Base-by-base conservation (phyloP, 2,888 invertebrate genomes). In the Pteria penguin region DNA sequence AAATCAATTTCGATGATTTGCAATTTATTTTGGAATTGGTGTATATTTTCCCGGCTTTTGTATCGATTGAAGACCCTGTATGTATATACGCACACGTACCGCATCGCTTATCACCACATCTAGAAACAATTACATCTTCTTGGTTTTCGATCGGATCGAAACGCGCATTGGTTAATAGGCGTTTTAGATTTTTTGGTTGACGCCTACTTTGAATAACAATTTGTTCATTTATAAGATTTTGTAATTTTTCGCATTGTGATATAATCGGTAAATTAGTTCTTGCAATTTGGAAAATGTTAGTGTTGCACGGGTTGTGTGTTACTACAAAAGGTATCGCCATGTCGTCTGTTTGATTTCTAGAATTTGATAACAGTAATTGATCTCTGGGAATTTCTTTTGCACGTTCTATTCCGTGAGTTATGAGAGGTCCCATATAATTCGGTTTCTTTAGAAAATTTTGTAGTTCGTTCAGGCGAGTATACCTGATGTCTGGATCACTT, bases 331-430 rank as follows among this genome's bases (percentile, higher is more conserved):
- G 45, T 5, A 36, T 36, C 14, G 14, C 14, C 8, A 11, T 14
- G 5, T 5, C 5, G 45, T 36, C 14, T 36, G 45, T 36, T 36
- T 36, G 5, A 5, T 5, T 5, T 14, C 45, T 36, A 11, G 45
- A 14, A 36, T 5, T 36, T 36, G 8, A 11, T 5, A 36, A 14
- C 5, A 5, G 5, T 14, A 36, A 14, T 36, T 36, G 45, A n/a
- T n/a, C n/a, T n/a, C n/a, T n/a, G n/a, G n/a, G n/a, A n/a, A n/a
- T n/a, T n/a, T n/a, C n/a, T 14, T 60, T 60, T 4, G 66, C 45
- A 26, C 26, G 36, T 26, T 67, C 27, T 18, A 69, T 58, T 22
- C 60, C 69, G 11, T 54, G 11, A 57, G 52, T 32, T 18, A 69
- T 60, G 8, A 69, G 14, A 4, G 18, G 2, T 33, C 3, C 22